phyloP scores from a whole-genome alignment of 1,140 invertebrate genomes.

The Panonychus citri region DNA sequence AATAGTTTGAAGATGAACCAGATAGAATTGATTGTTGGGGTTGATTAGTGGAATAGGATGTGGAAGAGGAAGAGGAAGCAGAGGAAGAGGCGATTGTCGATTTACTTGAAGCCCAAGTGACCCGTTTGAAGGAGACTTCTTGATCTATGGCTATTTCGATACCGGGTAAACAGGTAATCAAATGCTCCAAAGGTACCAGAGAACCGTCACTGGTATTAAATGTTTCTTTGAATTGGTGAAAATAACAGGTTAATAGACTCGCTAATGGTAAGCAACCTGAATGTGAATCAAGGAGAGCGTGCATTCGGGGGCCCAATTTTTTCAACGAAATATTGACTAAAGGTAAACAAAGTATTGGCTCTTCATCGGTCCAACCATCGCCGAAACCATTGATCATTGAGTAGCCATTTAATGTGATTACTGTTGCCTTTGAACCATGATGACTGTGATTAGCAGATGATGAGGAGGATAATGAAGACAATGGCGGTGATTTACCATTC shows the following conservation, averaged over 20 bases:
- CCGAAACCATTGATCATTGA: no score
- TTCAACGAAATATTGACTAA: slow-evolving; percentile 43
- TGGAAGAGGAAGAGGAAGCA: no score
- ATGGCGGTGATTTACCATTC: not conserved
- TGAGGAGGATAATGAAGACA: no score
- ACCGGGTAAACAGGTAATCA: slow-evolving; percentile 54
- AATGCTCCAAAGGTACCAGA: slow-evolving; percentile 59
- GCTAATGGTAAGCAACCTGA: slow-evolving; percentile 41
- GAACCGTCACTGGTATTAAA: slow-evolving; percentile 24
- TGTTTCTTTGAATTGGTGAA: not conserved
- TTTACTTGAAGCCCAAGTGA: slow-evolving; percentile 27
- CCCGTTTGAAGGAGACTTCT: slow-evolving; percentile 24
- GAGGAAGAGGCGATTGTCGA: not conserved
- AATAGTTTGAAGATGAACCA: not conserved
- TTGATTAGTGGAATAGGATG: not conserved
- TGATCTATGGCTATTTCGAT: slow-evolving; percentile 33
- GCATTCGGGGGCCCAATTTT: slow-evolving; percentile 34
- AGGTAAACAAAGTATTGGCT: slow-evolving; percentile 27
- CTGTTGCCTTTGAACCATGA: no score
- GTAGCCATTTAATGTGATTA: no score
- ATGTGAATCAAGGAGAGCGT: slow-evolving; percentile 40
- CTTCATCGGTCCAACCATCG: not conserved
- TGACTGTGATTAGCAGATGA: no score
- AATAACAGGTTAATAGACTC: slow-evolving; percentile 27
- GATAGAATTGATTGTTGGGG: not conserved